Evolutionary conservation across 2,888 invertebrate genomes (phyloP).

Genomic region (Oeneis ivallda): DNA sequence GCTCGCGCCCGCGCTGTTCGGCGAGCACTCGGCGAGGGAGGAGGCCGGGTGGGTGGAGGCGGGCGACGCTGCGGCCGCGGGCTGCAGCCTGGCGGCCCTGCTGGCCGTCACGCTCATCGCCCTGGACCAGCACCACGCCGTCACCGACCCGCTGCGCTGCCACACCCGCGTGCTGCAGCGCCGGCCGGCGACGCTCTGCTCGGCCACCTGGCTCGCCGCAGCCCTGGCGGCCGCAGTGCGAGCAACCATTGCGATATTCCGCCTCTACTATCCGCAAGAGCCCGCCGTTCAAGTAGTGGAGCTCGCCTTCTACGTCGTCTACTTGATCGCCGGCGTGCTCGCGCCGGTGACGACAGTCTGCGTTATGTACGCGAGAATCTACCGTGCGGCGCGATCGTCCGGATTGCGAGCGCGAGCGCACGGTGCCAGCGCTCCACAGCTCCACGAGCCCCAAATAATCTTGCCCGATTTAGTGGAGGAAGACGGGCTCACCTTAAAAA

Average conservation of each 20-base stretch:
- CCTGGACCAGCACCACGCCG: slow-evolving; percentile 80
- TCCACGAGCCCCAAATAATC: slow-evolving; percentile 70
- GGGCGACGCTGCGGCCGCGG: slow-evolving; percentile 76
- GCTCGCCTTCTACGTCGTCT: slow-evolving; percentile 65
- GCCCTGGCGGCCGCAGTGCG: slow-evolving; percentile 64
- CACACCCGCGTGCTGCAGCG: slow-evolving; percentile 76
- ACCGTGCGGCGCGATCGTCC: slow-evolving; percentile 88
- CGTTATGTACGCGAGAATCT: slow-evolving; percentile 88
- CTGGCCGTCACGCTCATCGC: slow-evolving; percentile 70
- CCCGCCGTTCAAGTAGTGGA: slow-evolving; percentile 60
- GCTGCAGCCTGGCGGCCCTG: slow-evolving; percentile 66
- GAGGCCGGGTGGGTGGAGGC: slow-evolving; percentile 80
- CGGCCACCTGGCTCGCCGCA: slow-evolving; percentile 79
- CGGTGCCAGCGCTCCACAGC: slow-evolving; percentile 77
- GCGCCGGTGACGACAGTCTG: slow-evolving; percentile 84
- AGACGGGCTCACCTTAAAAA: slow-evolving; percentile 72
- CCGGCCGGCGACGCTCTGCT: slow-evolving; percentile 71
- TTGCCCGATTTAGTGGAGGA: slow-evolving; percentile 70
- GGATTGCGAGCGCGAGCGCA: slow-evolving; percentile 75
- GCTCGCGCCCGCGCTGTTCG: slow-evolving; percentile 75
- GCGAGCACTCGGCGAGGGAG: slow-evolving; percentile 84
- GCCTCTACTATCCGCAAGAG: slow-evolving; percentile 59
- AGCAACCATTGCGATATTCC: slow-evolving; percentile 59
- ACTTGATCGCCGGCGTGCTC: slow-evolving; percentile 64
- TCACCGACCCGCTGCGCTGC: slow-evolving; percentile 77